Conservation (phyloP, 2,888 invertebrate genomes). For the Trissonchulus sp. region DNA sequence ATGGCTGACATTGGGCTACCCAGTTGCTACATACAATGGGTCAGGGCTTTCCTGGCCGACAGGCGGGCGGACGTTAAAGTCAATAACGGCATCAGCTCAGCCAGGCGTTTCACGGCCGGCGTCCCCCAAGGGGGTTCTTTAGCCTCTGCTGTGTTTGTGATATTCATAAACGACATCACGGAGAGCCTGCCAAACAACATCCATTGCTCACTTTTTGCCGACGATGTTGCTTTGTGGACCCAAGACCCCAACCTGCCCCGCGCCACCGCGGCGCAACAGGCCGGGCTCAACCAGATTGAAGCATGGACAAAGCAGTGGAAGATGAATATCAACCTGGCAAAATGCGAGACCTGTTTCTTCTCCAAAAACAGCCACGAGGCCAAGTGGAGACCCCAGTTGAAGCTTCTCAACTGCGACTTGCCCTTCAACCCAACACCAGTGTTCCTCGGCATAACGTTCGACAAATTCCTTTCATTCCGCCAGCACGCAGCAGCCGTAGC, state of each 20-base stretch:
- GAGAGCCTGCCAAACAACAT: neutral
- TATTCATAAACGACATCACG: constrained; percentile 14
- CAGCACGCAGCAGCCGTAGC: no score
- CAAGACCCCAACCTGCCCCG: no score
- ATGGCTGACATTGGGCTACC: neutral
- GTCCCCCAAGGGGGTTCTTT: constrained; percentile 3
- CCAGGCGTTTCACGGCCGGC: neutral
- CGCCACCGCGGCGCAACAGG: constrained; percentile 10
- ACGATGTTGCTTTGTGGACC: constrained; percentile 3
- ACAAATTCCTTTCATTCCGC: no score
- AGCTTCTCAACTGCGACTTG: no score
- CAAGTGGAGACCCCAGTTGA: no score
- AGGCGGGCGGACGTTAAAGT: neutral
- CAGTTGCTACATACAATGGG: constrained; percentile 9
- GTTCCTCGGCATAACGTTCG: no score
- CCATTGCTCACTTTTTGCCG: neutral
- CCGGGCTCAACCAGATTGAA: constrained; percentile 5
- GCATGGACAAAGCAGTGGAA: constrained; percentile 7
- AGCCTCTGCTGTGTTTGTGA: neutral
- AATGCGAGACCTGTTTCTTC: no score
- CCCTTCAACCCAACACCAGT: no score
- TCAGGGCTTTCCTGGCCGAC: neutral
- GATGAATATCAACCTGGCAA: neutral
- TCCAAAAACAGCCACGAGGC: no score
- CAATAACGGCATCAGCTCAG: neutral